phyloP scores from a whole-genome alignment of 2,797 vertebrate species.

The Echeneis naucrates region DNA sequence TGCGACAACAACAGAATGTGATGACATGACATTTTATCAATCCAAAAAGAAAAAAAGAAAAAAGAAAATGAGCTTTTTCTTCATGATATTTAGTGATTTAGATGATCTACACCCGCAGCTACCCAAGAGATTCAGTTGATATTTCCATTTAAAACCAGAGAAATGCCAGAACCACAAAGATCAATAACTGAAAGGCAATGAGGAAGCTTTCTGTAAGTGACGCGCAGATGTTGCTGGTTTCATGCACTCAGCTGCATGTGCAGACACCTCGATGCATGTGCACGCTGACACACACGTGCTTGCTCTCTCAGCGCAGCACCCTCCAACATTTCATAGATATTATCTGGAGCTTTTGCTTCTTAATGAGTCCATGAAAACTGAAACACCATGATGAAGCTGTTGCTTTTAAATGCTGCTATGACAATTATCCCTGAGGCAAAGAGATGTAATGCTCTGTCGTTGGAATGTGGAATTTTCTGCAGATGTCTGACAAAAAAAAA shows the following conservation, averaged over 20 bases:
- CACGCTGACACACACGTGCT: constrained; percentile 9
- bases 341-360: constrained; percentile 14
- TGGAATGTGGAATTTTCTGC: constrained; percentile 11
- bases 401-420: constrained; percentile 16
- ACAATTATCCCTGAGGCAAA: constrained; percentile 9
- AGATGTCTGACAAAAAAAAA: neutral
- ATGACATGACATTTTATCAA: neutral
- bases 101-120: neutral
- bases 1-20: neutral
- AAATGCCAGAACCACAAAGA: constrained; percentile 49
- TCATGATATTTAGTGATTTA: constrained; percentile 1
- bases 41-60: neutral
- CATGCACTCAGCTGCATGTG: constrained; percentile 22
- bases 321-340: constrained; percentile 19
- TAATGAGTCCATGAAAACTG: constrained; percentile 17
- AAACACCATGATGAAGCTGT: constrained; percentile 7
- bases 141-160: constrained; percentile 61
- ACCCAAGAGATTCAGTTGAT: constrained; percentile 19
- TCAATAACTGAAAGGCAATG: constrained; percentile 63
- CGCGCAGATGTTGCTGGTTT: constrained; percentile 48
- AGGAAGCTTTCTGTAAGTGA: constrained; percentile 62
- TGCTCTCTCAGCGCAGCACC: constrained; percentile 3
- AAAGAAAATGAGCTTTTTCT: neutral
- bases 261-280: constrained; percentile 26
- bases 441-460: constrained; percentile 12